A percentile compares a stretch with the other conserved stretches of the same genome.
Evolutionary conservation across 2,113 vertebrate genomes (phyloP).

Genomic region (Nerophis lumbriciformis): DNA sequence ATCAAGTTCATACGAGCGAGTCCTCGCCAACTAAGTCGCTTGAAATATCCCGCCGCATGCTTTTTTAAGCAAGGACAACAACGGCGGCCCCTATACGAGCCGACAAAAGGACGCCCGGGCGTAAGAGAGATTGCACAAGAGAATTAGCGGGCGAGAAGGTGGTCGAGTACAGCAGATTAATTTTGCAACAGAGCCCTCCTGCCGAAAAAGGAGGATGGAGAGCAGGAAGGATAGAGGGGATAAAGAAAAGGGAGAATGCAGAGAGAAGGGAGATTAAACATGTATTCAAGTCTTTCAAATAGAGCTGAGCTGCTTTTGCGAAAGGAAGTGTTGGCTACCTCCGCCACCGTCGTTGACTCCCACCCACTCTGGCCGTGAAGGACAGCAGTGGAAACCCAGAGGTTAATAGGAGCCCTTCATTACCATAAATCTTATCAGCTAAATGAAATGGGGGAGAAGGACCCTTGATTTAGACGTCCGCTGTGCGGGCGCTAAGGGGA

Average conservation of each 20-base stretch:
- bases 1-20: neutral
- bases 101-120: slow-evolving; percentile 24
- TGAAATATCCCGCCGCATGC: slow-evolving; percentile 16
- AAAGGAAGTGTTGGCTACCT: slow-evolving; percentile 29
- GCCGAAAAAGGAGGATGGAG: slow-evolving; percentile 49
- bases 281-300: slow-evolving; percentile 53
- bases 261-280: slow-evolving; percentile 57
- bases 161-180: slow-evolving; percentile 65
- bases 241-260: slow-evolving; percentile 45
- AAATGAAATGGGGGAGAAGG: slow-evolving; percentile 71
- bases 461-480: slow-evolving; percentile 61
- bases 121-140: slow-evolving; percentile 29
- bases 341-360: slow-evolving; percentile 33
- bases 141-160: slow-evolving; percentile 41
- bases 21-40: slow-evolving; percentile 2
- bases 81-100: slow-evolving; percentile 10
- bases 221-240: slow-evolving; percentile 57
- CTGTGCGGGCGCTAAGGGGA: slow-evolving; percentile 51
- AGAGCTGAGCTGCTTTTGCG: slow-evolving; percentile 37
- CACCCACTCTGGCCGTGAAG: slow-evolving; percentile 52
- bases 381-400: slow-evolving; percentile 59
- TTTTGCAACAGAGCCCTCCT: slow-evolving; percentile 63
- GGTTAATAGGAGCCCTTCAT: slow-evolving; percentile 71
- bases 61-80: slow-evolving; percentile 14
- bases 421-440: slow-evolving; percentile 77